These are phyloP conservation scores for Peromyscus melanophrys DNA, from an alignment of 2,797 vertebrate genomes.

Conservation along the genomic window DNA sequence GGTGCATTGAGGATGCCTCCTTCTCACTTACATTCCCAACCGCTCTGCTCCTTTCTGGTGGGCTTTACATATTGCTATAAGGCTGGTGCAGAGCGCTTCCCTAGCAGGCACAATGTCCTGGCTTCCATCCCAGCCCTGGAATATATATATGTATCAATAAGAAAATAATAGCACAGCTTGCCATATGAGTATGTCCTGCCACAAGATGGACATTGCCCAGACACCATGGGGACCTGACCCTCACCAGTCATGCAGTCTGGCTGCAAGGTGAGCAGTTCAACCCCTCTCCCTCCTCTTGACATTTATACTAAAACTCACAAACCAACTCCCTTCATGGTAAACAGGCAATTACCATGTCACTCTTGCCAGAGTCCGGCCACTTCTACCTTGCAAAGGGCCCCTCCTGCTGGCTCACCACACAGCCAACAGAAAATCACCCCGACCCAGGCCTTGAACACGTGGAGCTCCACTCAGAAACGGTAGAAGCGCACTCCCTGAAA, in stretches of 20 bases:
- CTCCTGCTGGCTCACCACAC: neutral
- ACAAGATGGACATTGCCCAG: neutral
- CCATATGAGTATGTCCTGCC: neutral
- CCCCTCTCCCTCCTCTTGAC: neutral
- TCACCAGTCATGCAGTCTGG: neutral
- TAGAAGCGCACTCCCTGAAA: slow-evolving; percentile 74
- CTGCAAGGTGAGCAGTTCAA: neutral
- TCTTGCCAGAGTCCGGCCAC: neutral
- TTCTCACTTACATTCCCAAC: neutral
- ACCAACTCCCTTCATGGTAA: neutral
- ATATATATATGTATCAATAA: neutral
- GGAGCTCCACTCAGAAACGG: slow-evolving; percentile 69
- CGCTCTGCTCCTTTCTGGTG: neutral
- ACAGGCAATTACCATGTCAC: neutral
- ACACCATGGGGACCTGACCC: neutral
- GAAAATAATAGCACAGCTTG: neutral
- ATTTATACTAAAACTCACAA: neutral
- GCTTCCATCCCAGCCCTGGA: neutral
- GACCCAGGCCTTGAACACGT: neutral
- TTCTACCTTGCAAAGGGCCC: slow-evolving; percentile 8
- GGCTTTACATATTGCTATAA: neutral
- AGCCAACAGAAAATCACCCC: neutral
- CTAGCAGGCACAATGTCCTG: neutral
- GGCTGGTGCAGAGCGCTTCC: neutral
- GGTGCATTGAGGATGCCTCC: too few species aligned